These are phyloP conservation scores for Epicampocera succincta DNA, from an alignment of 2,888 invertebrate species.

Conservation along the genomic window DNA sequence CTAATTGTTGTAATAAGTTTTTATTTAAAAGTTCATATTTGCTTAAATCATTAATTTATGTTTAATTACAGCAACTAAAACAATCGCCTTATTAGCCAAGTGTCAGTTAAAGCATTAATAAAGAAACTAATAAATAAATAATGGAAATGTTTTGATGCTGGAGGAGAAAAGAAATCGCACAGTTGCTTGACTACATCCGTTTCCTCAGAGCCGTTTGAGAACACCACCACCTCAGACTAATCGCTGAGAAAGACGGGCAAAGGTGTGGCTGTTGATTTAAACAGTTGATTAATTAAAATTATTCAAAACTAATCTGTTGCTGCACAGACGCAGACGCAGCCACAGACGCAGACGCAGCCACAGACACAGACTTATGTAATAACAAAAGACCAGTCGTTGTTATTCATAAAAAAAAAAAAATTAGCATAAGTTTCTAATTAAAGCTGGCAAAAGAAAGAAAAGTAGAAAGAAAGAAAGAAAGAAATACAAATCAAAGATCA, in stretches of 20 bases:
- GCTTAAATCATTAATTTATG: conserved; percentile 53
- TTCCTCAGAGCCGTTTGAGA: conserved; percentile 5
- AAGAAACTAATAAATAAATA: conserved; percentile 5
- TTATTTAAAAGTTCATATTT: conserved; percentile 48
- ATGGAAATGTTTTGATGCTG: too few relatives aligned
- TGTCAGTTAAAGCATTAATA: conserved; percentile 27
- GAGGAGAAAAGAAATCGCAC: not conserved
- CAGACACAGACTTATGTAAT: conserved; percentile 16
- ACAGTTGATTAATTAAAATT: conserved; percentile 23
- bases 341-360: too few relatives aligned
- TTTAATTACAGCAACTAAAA: conserved; percentile 34
- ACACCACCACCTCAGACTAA: not conserved
- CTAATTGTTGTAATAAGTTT: conserved; percentile 15
- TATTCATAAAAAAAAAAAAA: not conserved
- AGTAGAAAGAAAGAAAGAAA: not conserved
- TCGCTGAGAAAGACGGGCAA: not conserved
- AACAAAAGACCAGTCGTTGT: not conserved
- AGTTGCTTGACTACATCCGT: conserved; percentile 26
- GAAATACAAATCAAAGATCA: not conserved
- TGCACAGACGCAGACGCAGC: too few relatives aligned
- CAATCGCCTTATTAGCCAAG: conserved; percentile 15
- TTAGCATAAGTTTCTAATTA: conserved; percentile 37
- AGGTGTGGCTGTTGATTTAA: conserved; percentile 31
- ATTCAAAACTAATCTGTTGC: conserved; percentile 9
- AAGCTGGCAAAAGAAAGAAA: not conserved